Percentiles rank a stretch among this genome's conserved stretches.
These are phyloP conservation scores for Oxytorus armatus DNA, from an alignment of 2,888 invertebrate genomes.

Conservation along the genomic window DNA sequence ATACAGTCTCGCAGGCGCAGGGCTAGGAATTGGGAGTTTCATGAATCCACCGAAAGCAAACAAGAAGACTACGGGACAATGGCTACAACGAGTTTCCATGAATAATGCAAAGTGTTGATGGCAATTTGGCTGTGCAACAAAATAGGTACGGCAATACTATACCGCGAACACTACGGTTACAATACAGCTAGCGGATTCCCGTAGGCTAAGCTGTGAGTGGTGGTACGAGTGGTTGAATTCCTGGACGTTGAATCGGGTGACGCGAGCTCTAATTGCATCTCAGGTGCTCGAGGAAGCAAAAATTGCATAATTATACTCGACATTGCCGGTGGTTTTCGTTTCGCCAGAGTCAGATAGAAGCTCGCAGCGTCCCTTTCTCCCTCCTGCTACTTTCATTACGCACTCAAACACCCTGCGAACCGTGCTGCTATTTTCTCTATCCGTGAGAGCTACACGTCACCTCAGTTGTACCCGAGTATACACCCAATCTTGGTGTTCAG, in stretches of 20 bases:
- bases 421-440: slow-evolving; percentile 20
- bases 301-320: slow-evolving; percentile 70
- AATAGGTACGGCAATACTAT: slow-evolving; percentile 8
- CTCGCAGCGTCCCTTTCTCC: not conserved
- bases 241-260: slow-evolving; percentile 45
- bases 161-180: not conserved
- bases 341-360: slow-evolving; percentile 28
- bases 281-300: slow-evolving; percentile 69
- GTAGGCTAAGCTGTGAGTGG: slow-evolving; percentile 17
- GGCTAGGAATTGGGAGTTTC: not conserved
- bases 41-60: not conserved
- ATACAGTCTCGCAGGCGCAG: not conserved
- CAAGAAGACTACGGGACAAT: slow-evolving; percentile 33
- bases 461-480: slow-evolving; percentile 9
- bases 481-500: slow-evolving; percentile 13
- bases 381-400: slow-evolving; percentile 34
- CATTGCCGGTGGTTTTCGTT: slow-evolving; percentile 60
- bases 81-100: slow-evolving; percentile 43
- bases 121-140: slow-evolving; percentile 46
- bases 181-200: not conserved
- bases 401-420: slow-evolving; percentile 41
- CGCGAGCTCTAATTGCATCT: slow-evolving; percentile 70
- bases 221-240: slow-evolving; percentile 9
- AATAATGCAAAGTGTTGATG: slow-evolving; percentile 62
- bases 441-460: slow-evolving; percentile 19